Conservation (phyloP, 2,113 vertebrate species). For the Oxyruncus cristatus region DNA sequence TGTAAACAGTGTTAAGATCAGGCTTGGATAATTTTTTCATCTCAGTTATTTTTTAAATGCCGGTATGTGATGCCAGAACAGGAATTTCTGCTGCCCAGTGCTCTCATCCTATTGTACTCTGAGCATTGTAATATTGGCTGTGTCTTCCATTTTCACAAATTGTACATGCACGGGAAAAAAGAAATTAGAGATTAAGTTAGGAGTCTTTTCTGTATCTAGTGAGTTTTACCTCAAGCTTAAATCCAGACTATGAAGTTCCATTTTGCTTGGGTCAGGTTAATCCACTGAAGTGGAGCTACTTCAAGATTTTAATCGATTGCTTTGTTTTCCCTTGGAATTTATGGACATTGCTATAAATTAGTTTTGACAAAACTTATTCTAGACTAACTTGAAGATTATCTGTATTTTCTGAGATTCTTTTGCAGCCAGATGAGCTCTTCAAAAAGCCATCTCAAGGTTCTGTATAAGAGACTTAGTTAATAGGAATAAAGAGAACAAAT, state of each 20-base stretch:
- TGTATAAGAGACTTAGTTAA: not conserved
- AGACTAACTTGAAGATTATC: not conserved
- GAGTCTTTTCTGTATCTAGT: not conserved
- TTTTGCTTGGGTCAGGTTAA: not conserved
- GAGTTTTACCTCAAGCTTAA: not conserved
- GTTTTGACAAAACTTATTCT: not conserved
- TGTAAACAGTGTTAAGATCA: not conserved
- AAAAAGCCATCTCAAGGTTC: not conserved
- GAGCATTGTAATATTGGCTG: not conserved
- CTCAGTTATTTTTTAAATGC: not conserved
- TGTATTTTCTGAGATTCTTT: not conserved
- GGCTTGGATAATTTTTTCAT: not conserved
- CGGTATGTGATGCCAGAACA: not conserved
- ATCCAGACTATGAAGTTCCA: not conserved
- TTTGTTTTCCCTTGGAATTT: not conserved
- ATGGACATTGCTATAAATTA: not conserved
- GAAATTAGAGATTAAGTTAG: not conserved
- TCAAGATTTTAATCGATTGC: not conserved
- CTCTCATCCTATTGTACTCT: not conserved
- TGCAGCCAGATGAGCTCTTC: not conserved
- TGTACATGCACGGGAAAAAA: not conserved
- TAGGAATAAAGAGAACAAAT: not conserved
- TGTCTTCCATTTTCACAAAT: not conserved
- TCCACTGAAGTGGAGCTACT: not conserved
- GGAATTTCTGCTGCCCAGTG: not conserved